Percentiles rank a stretch among this genome's conserved stretches.
Evolutionary conservation across 2,888 invertebrate genomes (phyloP).

Genomic region (Scaptodrosophila latifasciaeformis): DNA sequence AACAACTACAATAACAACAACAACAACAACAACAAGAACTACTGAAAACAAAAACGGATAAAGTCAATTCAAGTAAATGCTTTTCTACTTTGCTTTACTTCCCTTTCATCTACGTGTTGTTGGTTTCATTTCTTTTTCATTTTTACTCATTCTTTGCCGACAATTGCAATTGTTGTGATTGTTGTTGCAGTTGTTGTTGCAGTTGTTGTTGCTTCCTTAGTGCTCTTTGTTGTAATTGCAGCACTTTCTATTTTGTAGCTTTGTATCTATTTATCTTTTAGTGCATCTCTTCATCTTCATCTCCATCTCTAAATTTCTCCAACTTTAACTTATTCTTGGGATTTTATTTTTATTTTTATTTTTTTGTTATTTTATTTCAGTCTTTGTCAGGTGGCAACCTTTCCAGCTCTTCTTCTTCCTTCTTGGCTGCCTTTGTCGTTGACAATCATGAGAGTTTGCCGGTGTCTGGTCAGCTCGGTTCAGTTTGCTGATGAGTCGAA

Average conservation of each 20-base stretch:
- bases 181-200: conserved; percentile 23
- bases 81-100: conserved; percentile 44
- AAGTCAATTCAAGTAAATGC: conserved; percentile 66
- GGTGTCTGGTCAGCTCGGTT: background rate
- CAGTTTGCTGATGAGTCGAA: too few relatives aligned
- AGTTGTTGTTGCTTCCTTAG: conserved; percentile 26
- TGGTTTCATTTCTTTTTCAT: background rate
- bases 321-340: too few relatives aligned
- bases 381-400: conserved; percentile 43
- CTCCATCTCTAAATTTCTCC: too few relatives aligned
- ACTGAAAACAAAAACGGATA: conserved; percentile 55
- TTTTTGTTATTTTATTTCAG: background rate
- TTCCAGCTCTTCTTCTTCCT: background rate
- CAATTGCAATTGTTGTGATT: conserved; percentile 46
- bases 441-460: conserved; percentile 44
- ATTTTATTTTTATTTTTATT: conserved; percentile 9
- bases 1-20: conserved; percentile 17
- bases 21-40: conserved; percentile 18
- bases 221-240: conserved; percentile 40
- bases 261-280: conserved; percentile 9
- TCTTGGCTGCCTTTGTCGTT: conserved; percentile 26
- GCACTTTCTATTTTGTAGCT: conserved; percentile 36
- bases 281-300: background rate
- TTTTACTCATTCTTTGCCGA: conserved; percentile 11
- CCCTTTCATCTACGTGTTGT: conserved; percentile 20